Base-by-base conservation (phyloP, 2,888 invertebrate species). In the Polietes domitor region DNA sequence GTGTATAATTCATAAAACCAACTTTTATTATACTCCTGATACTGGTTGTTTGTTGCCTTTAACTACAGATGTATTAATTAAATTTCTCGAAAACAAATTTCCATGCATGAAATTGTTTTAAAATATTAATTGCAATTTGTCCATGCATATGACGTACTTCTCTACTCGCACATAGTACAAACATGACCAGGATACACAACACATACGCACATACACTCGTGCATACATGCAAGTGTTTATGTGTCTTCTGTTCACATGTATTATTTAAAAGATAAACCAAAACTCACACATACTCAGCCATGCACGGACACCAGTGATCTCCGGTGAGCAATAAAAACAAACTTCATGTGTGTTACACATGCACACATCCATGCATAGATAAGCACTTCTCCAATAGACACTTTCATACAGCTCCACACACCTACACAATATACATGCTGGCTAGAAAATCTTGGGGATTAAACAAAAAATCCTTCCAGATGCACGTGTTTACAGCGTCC, bases 81-180 rank as follows among this genome's bases (percentile, higher is more conserved):
- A 80, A 76, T 81, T 76, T 72, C 50, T 55, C 19, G 58, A 53
- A 32, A 24, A 24, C 55, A 70, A 58, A 80, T 70, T 26, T 58
- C 24, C 41, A 68, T 80, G 37, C 26, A 63, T 85, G 85, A 86
- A 86, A 87, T 88, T 86, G 70, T 86, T 86, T 83, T 88, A 86
- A 88, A 86, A 86, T 87, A 89, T 89, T 88, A 88, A 88, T 86
- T 85, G 85, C 86, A 81, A 85, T 87, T 85, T 86, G 41, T 68
- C 79, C 74, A 82, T 71, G 74, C 73, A 58, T 41, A 75, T 70
- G 58, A 61, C 70, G 76, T 74, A 68, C 65, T 73, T 26, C 41
- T n/a, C n/a, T n/a, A 75, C n/a, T 72, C 43, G 10, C 53, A 7
- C 9, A 65, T 19, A 65, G n/a, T n/a, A n/a, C n/a, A n/a, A n/a